A percentile compares a stretch with the other conserved stretches of the same genome.
Evolutionary conservation across 2,113 vertebrate genomes (phyloP).

Genomic region (Siphamia tubifer): DNA sequence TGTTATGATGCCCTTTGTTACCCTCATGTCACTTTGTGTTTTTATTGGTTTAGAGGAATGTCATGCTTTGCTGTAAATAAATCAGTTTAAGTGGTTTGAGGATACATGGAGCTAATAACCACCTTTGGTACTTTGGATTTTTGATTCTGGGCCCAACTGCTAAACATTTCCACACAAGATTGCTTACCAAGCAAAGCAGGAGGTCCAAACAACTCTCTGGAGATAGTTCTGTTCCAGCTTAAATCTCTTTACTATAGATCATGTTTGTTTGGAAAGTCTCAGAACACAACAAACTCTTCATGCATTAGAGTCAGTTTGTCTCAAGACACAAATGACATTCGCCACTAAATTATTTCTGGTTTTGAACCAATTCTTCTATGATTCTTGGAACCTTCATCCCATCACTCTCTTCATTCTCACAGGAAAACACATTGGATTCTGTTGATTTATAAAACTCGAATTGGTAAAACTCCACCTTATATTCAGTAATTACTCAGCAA

Average conservation of each 20-base stretch:
- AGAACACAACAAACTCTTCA: background rate
- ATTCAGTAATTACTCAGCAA: too few relatives aligned
- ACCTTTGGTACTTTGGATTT: background rate
- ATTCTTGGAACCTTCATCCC: too few relatives aligned
- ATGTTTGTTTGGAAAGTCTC: conserved; percentile 16
- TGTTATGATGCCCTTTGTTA: background rate
- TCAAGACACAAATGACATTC: background rate
- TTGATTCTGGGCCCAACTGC: background rate
- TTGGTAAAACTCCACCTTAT: too few relatives aligned
- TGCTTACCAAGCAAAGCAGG: background rate
- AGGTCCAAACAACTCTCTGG: background rate
- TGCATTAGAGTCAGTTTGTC: background rate
- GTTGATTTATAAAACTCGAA: too few relatives aligned
- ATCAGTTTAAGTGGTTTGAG: background rate
- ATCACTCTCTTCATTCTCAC: too few relatives aligned
- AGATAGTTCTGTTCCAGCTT: conserved; percentile 3
- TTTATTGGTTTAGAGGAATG: conserved; percentile 13
- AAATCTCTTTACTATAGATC: conserved; percentile 14
- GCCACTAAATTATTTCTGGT: too few relatives aligned
- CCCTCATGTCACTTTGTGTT: background rate
- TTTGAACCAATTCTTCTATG: too few relatives aligned
- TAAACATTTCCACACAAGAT: conserved; percentile 2
- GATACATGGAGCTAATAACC: background rate
- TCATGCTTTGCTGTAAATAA: conserved; percentile 7
- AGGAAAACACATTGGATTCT: too few relatives aligned